Percentiles rank a stretch among this genome's conserved stretches.
Evolutionary conservation across 2,888 invertebrate genomes (phyloP).

Genomic region (Orthonychiurus folsomi): DNA sequence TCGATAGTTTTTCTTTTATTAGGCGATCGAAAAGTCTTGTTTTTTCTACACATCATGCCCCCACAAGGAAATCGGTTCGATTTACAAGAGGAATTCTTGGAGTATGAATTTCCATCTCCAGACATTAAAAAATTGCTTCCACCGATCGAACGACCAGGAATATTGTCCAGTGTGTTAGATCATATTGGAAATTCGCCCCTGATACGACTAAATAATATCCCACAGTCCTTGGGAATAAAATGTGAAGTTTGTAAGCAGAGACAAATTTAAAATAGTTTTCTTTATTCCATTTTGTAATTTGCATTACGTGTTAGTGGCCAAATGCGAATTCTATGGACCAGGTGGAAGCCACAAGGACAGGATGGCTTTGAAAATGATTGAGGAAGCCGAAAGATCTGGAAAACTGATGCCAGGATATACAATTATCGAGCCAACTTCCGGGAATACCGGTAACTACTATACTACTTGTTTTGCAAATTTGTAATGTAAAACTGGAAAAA

Average conservation of each 20-base stretch:
- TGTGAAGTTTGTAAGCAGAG: slow-evolving; percentile 75
- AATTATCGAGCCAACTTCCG: slow-evolving; percentile 93
- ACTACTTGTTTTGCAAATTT: slow-evolving; percentile 4
- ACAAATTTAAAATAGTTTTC: background rate
- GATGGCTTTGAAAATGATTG: slow-evolving; percentile 87
- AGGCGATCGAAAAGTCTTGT: no score
- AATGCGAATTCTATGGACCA: slow-evolving; percentile 95
- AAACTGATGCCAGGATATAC: slow-evolving; percentile 79
- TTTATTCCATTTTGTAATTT: no score
- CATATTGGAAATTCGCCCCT: slow-evolving; percentile 78
- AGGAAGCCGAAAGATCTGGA: slow-evolving; percentile 83
- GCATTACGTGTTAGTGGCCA: slow-evolving; percentile 88
- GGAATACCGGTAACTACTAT: slow-evolving; percentile 57
- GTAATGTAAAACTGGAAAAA: no score
- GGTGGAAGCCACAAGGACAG: slow-evolving; percentile 95
- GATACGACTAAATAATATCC: slow-evolving; percentile 68
- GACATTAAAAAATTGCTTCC: no score
- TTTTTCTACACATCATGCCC: no score
- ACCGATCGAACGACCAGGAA: slow-evolving; percentile 49
- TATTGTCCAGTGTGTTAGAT: slow-evolving; percentile 61
- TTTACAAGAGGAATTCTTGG: no score
- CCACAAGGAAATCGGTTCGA: no score
- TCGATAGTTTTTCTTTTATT: no score
- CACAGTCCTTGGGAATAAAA: slow-evolving; percentile 63
- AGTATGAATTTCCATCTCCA: no score